These are phyloP conservation scores for Armadillidium nasatum DNA, from an alignment of 1,140 invertebrate genomes.

Conservation along the genomic window DNA sequence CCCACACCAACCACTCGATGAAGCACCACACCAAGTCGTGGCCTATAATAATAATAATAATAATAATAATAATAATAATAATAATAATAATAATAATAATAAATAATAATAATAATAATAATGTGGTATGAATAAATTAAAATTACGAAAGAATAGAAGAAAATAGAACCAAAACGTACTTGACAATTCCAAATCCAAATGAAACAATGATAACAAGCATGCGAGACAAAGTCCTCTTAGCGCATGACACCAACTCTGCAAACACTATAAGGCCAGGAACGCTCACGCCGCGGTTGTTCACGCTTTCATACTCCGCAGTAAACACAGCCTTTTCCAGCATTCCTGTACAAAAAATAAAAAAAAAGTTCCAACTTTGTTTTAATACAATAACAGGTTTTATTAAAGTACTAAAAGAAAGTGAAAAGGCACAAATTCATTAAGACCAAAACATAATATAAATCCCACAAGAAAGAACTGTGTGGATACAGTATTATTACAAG, in stretches of 20 bases:
- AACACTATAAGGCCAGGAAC: slow-evolving; percentile 65
- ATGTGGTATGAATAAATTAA: too few relatives aligned
- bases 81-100: too few relatives aligned
- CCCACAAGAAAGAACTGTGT: too few relatives aligned
- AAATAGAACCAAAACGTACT: slow-evolving; percentile 55
- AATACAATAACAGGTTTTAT: too few relatives aligned
- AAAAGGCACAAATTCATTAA: too few relatives aligned
- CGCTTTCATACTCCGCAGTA: slow-evolving; percentile 78
- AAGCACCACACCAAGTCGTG: slow-evolving; percentile 75
- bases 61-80: too few relatives aligned
- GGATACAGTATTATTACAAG: too few relatives aligned
- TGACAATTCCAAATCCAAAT: slow-evolving; percentile 90
- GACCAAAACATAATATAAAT: too few relatives aligned
- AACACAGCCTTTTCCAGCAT: slow-evolving; percentile 65
- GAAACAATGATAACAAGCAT: slow-evolving; percentile 92
- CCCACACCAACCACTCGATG: slow-evolving; percentile 80
- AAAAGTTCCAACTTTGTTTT: background rate
- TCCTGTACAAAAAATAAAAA: slow-evolving; percentile 23
- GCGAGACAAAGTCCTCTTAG: slow-evolving; percentile 80
- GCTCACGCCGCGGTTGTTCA: slow-evolving; percentile 68
- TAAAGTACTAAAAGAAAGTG: too few relatives aligned
- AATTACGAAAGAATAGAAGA: too few relatives aligned
- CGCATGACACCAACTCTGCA: slow-evolving; percentile 82
- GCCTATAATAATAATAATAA: slow-evolving; percentile 53
- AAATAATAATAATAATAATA: too few relatives aligned